These are phyloP conservation scores for Melipona beecheii DNA, from an alignment of 2,888 invertebrate species.

Conservation along the genomic window DNA sequence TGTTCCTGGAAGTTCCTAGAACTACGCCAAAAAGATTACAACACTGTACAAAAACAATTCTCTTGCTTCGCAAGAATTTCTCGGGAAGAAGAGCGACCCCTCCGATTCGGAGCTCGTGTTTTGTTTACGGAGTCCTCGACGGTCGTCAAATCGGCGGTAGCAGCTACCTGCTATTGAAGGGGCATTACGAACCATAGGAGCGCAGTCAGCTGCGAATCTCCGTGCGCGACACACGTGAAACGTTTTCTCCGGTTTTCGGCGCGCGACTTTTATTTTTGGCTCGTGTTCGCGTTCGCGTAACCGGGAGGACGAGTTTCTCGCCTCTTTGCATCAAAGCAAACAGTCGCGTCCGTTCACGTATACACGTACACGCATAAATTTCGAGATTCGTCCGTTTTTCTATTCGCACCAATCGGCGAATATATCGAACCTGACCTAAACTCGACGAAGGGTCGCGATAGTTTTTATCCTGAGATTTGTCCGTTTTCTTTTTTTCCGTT, in stretches of 20 bases:
- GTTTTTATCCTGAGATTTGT: background rate
- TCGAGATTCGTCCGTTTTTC: background rate
- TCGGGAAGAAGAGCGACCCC: too few species aligned
- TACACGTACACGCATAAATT: too few species aligned
- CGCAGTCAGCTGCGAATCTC: conserved; percentile 19
- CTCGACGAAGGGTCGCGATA: too few species aligned
- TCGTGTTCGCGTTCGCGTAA: conserved; percentile 66
- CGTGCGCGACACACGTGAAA: conserved; percentile 22
- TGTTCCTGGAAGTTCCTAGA: too few species aligned
- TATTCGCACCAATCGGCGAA: too few species aligned
- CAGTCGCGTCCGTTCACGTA: background rate
- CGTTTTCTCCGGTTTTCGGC: conserved; percentile 48
- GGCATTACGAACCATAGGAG: background rate
- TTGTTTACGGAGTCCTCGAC: conserved; percentile 20
- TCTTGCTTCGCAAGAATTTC: rapidly evolving
- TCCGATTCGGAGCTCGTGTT: background rate
- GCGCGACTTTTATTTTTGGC: conserved; percentile 37
- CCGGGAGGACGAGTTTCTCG: conserved; percentile 70
- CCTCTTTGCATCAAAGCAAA: conserved; percentile 9
- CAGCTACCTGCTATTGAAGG: conserved; percentile 14
- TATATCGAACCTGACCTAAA: too few species aligned
- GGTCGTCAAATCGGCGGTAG: conserved; percentile 4
- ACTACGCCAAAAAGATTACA: too few species aligned
- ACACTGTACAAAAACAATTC: too few species aligned
- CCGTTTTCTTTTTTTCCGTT: background rate